phyloP scores from a whole-genome alignment of 1,140 invertebrate genomes.

The Planococcus citri region DNA sequence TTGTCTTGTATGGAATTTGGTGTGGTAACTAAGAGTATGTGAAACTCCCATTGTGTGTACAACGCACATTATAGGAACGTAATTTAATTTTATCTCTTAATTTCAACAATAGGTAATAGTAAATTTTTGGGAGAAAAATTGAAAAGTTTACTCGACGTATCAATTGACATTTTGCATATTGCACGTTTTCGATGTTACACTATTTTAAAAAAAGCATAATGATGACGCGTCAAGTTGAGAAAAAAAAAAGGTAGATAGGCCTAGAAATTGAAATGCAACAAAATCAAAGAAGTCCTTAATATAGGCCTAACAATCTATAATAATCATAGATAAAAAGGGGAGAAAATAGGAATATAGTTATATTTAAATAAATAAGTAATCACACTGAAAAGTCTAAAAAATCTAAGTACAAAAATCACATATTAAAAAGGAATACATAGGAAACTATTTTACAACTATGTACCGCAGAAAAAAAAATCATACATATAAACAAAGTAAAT shows the following conservation, averaged over 20 bases:
- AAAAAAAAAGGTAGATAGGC: not conserved
- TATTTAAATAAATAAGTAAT: conserved; percentile 4
- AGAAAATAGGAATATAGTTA: not conserved
- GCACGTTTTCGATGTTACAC: not conserved
- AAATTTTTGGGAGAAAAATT: no score
- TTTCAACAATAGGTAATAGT: no score
- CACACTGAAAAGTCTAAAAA: conserved; percentile 5
- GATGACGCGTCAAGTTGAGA: not conserved
- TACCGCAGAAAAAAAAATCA: not conserved
- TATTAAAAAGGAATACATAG: conserved; percentile 2
- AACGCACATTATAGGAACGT: no score
- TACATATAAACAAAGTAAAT: not conserved
- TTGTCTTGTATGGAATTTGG: no score
- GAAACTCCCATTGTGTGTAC: no score
- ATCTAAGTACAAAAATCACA: conserved; percentile 7
- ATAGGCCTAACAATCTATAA: not conserved
- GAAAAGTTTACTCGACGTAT: not conserved
- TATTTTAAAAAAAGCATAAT: not conserved
- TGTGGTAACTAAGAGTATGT: no score
- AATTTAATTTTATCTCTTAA: no score
- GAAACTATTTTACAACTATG: conserved; percentile 4
- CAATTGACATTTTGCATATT: not conserved
- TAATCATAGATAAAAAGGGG: not conserved
- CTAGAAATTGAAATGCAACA: not conserved
- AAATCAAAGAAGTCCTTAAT: not conserved